phyloP scores from a whole-genome alignment of 2,113 vertebrate genomes.

The Propithecus coquereli region DNA sequence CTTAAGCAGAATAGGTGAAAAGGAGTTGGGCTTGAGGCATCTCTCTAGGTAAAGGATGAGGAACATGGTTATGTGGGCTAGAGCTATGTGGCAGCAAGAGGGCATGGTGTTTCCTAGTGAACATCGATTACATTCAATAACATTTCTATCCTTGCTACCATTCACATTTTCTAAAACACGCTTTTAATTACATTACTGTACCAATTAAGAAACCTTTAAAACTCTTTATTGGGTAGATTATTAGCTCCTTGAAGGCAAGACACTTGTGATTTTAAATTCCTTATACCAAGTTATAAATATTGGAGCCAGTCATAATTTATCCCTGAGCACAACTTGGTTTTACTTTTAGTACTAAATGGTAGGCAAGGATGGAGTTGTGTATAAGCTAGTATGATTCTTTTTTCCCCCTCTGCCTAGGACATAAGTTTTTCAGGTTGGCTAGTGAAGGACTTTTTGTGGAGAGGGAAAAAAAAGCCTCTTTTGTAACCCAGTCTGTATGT shows the following conservation, averaged over 20 bases:
- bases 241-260: background rate
- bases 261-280: background rate
- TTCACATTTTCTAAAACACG: slow-evolving; percentile 2
- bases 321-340: background rate
- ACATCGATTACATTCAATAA: background rate
- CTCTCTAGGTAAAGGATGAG: background rate
- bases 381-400: background rate
- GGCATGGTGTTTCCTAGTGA: background rate
- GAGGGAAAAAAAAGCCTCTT: background rate
- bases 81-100: background rate
- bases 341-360: background rate
- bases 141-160: background rate
- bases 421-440: background rate
- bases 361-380: background rate
- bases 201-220: background rate
- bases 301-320: background rate
- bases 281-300: background rate
- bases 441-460: background rate
- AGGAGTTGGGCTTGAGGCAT: background rate
- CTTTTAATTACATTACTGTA: slow-evolving; percentile 17
- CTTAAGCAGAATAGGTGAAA: background rate
- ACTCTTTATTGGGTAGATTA: background rate
- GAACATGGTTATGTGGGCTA: background rate
- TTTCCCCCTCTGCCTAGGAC: background rate
- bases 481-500: background rate